phyloP scores from a whole-genome alignment of 1,140 invertebrate species.

The Caerostris extrusa region DNA sequence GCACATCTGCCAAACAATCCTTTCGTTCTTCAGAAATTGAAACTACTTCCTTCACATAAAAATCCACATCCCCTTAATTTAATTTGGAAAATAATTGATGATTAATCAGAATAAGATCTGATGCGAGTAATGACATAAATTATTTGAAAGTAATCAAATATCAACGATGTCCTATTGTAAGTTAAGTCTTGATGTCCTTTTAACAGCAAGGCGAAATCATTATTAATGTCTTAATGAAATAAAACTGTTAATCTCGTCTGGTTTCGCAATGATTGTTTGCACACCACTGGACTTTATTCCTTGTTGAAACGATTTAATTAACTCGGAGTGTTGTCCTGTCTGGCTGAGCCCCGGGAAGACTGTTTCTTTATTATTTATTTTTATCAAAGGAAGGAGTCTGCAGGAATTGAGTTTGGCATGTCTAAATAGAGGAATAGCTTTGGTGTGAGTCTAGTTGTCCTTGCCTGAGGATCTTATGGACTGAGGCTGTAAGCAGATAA shows the following conservation, averaged over 20 bases:
- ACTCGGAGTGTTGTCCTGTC: not conserved
- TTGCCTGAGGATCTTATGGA: not conserved
- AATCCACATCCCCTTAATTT: not conserved
- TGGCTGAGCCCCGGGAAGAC: not conserved
- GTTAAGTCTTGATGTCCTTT: not conserved
- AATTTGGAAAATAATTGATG: not conserved
- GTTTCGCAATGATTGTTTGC: not conserved
- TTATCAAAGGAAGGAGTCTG: not conserved
- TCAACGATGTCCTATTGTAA: not conserved
- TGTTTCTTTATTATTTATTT: not conserved
- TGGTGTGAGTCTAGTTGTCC: not conserved
- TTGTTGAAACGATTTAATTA: not conserved
- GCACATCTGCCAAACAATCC: too few species aligned
- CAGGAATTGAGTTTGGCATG: not conserved
- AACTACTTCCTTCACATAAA: not conserved
- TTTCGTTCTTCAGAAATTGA: not conserved
- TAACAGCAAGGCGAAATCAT: not conserved
- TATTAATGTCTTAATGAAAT: not conserved
- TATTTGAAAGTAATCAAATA: not conserved
- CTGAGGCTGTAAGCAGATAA: not conserved
- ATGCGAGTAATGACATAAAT: not conserved
- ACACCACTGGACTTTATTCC: not conserved
- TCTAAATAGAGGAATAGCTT: too few species aligned
- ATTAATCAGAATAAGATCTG: not conserved
- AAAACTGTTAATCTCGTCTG: not conserved